Base-by-base conservation (phyloP, 1,140 invertebrate genomes). In the Lethocerus indicus region DNA sequence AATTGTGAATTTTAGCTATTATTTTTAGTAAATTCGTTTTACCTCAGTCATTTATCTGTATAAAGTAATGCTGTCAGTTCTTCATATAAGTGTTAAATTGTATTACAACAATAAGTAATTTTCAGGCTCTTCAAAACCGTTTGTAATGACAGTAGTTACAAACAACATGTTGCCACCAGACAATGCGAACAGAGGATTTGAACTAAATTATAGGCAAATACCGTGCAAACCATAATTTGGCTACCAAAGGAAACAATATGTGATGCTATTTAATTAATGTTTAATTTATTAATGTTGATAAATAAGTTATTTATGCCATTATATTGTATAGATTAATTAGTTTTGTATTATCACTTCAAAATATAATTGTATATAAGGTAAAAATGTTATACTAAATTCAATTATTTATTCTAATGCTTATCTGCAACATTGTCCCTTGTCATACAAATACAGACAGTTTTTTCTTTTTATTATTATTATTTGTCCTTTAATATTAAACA, bases 161-260 rank as follows among this genome's bases (percentile, higher is more conserved):
- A 39, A 26, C 20, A 46, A 24, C 1, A 61, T 64, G 25, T 63
- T 67, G 7, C 55, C 63, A 1, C 62, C 60, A 1, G 79, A 83
- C 55, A 67, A 74, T 49, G 74, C 72, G 29, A 86, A 85, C 64
- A 64, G 78, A 54, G 83, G 83, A 32, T 87, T 85, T 60, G 72
- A 71, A 44, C 60, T 86, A 12, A 66, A 67, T 18, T 86, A 78
- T 60, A 72, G 72, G 40, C 79, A 86, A 65, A 62, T 75, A 48
- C 68, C 73, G 9, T 87, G 83, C 28, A 23, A 6, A n/a, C 39
- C 13, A 37, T 47, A 45, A 16, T 45, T 36, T 36, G 35, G 35
- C 3, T 16, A 16, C n/a, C n/a, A 3, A 9, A 9, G n/a, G 35
- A 2, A 36, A 36, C 3, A 36, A 36, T 18, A 3, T 18, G 2